These are phyloP conservation scores for Psilanteris sp. DNA, from an alignment of 1,140 invertebrate genomes.

Conservation along the genomic window DNA sequence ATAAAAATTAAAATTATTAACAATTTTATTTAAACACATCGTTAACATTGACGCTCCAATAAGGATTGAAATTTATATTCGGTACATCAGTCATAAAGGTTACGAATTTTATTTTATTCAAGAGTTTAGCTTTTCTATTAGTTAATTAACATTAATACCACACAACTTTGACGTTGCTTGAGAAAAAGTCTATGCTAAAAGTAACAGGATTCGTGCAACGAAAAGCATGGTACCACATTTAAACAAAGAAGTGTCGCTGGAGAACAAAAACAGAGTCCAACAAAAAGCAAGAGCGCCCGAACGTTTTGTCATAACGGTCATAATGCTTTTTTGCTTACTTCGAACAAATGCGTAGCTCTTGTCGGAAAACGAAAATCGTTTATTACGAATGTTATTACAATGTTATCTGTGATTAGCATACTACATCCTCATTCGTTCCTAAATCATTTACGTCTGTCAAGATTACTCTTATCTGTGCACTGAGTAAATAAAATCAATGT, in stretches of 20 bases:
- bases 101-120: too few relatives aligned
- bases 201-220: constrained; percentile 5
- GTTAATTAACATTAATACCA: too few relatives aligned
- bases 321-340: background rate
- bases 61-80: too few relatives aligned
- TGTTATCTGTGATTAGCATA: constrained; percentile 16
- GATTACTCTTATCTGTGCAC: constrained; percentile 6
- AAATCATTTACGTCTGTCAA: constrained; percentile 14
- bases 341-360: background rate
- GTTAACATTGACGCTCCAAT: too few relatives aligned
- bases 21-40: too few relatives aligned
- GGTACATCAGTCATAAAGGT: too few relatives aligned
- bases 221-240: constrained; percentile 9
- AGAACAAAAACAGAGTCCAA: constrained; percentile 5
- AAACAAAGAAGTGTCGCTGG: constrained; percentile 39
- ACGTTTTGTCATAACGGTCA: constrained; percentile 21
- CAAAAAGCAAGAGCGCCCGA: background rate
- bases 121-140: too few relatives aligned
- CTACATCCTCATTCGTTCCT: constrained; percentile 8
- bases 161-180: background rate
- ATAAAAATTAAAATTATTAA: too few relatives aligned
- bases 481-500: too few relatives aligned
- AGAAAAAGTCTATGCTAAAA: background rate
- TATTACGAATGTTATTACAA: background rate
- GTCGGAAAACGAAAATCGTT: constrained; percentile 14